Evolutionary conservation across 1,140 invertebrate genomes (phyloP), one percentile per base, ranked within the genome.

Genomic region (Dermatophagoides farinae): DNA sequence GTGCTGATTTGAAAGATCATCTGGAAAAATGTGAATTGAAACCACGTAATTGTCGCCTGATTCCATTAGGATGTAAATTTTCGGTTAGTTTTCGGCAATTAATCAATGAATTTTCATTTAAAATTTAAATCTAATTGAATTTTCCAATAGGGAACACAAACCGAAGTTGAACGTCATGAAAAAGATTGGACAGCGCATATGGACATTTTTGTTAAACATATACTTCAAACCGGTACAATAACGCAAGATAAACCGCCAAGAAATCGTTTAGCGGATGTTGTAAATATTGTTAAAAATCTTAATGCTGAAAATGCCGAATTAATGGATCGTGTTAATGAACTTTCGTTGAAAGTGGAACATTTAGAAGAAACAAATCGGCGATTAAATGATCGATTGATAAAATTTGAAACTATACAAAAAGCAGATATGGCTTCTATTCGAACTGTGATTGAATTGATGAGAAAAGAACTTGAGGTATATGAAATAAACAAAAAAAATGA

Each of bases 1-100:
- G 41, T 16, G 25, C 22, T 14, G 61, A 62, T 14, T 43, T 62
- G 25, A 57, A 39, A 22, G 41, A 54, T 41, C 61, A 62, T 31
- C 40, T 57, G 4, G 61, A 62, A 31, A 47, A 22, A n/a, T 62
- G 61, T 43, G 18, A 38, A 22, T 31, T 57, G 10, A 62, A 62
- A 62, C 61, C 61, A 37, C 57, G 52, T 18, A 62, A 57, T 43
- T 62, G 61, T 57, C 37, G 31, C 11, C 44, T 62, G 20, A 57
- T 43, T 14, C 53, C n/a, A 23, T 41, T 54, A n/a, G 50, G 50
- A 14, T 63, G 55, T 38, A 46, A 65, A 46, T 54, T 61, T 41
- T 40, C 31, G 52, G 39, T 61, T 54, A 40, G 37, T 60, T 14
- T 50, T 18, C n/a, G n/a, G n/a, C n/a, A n/a, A n/a, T n/a, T n/a